Evolutionary conservation across 2,797 vertebrate species (phyloP).

Genomic region (Anableps anableps): DNA sequence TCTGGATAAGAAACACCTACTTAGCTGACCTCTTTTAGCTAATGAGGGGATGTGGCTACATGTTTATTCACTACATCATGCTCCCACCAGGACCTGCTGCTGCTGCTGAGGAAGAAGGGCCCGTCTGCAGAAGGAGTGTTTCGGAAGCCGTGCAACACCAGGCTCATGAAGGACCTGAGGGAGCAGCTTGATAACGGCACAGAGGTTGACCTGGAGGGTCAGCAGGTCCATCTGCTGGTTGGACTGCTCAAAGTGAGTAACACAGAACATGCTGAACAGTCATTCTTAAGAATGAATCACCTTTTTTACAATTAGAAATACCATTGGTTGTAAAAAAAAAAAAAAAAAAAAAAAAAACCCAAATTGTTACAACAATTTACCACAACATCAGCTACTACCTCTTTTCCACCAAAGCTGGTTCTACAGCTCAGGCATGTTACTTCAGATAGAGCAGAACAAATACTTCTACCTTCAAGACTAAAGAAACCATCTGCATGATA

Average conservation of each 20-base stretch:
- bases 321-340: neutral
- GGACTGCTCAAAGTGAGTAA: conserved; percentile 89
- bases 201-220: conserved; percentile 80
- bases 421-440: neutral
- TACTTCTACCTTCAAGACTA: neutral
- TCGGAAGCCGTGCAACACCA: conserved; percentile 88
- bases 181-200: conserved; percentile 87
- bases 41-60: conserved; percentile 17
- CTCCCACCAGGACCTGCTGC: conserved; percentile 85
- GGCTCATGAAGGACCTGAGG: conserved; percentile 86
- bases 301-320: neutral
- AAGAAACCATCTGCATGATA: neutral
- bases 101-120: conserved; percentile 85
- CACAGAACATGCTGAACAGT: neutral
- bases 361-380: neutral
- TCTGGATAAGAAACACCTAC: neutral
- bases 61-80: neutral
- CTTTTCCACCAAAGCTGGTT: neutral
- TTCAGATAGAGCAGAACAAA: neutral
- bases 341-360: no score
- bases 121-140: conserved; percentile 93
- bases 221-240: conserved; percentile 87
- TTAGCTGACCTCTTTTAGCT: neutral
- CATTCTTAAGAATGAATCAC: neutral
- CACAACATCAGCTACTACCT: neutral